Percentiles rank a stretch among this genome's conserved stretches.
phyloP scores from a whole-genome alignment of 2,113 vertebrate species.

The Amia ocellicauda region DNA sequence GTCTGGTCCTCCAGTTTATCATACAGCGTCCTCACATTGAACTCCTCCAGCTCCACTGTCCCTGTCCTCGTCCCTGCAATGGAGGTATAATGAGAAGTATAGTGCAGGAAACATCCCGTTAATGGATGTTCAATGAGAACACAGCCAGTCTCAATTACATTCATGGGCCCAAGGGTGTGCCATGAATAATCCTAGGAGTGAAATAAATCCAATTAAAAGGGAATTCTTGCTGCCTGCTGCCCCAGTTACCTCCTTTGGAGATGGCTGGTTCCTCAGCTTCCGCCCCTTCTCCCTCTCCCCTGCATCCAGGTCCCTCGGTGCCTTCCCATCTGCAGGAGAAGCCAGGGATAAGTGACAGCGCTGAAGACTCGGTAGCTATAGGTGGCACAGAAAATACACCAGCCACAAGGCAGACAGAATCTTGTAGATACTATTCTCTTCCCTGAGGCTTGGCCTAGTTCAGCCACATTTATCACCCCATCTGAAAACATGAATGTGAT shows the following conservation, averaged over 20 bases:
- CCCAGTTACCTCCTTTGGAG: conserved; percentile 57
- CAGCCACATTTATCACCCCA: no score
- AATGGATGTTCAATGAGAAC: no score
- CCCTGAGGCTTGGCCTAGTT: no score
- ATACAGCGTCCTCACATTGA: conserved; percentile 82
- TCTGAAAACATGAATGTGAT: no score
- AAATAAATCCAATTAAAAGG: neutral
- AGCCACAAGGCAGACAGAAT: no score
- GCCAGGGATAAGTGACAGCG: neutral
- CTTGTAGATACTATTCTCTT: no score
- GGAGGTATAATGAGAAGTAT: neutral
- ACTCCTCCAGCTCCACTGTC: conserved; percentile 72
- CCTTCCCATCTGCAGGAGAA: conserved; percentile 34
- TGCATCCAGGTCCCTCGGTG: conserved; percentile 41
- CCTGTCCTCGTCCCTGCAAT: conserved; percentile 45
- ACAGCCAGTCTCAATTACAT: no score
- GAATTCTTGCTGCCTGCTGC: neutral
- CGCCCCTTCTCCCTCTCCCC: conserved; percentile 61
- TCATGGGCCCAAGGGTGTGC: no score
- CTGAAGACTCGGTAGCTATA: no score
- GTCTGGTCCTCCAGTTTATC: conserved; percentile 94
- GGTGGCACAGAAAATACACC: no score
- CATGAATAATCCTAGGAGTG: no score
- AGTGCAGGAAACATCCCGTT: neutral
- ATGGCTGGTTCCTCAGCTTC: conserved; percentile 59